Conservation (phyloP, 2,888 invertebrate genomes). For the Lumbricus terrestris region DNA sequence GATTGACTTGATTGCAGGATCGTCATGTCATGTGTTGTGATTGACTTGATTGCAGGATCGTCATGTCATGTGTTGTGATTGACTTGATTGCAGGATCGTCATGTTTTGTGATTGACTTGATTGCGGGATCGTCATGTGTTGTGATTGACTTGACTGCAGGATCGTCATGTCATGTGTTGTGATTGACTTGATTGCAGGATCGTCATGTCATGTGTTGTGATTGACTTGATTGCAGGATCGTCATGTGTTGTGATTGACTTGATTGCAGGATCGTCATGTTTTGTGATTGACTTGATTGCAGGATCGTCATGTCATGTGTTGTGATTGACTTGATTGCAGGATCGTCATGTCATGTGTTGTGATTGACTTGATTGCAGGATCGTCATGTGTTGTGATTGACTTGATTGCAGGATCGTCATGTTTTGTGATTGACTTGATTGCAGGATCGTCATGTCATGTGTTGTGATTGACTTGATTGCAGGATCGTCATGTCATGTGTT, state of each 20-base stretch:
- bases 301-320: constrained; percentile 61
- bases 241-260: constrained; percentile 58
- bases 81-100: constrained; percentile 65
- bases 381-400: not conserved
- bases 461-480: constrained; percentile 64
- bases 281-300: constrained; percentile 66
- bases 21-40: constrained; percentile 59
- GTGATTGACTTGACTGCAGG: too few species aligned
- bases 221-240: constrained; percentile 65
- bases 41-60: constrained; percentile 65
- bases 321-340: constrained; percentile 64
- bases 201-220: constrained; percentile 48
- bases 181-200: constrained; percentile 65
- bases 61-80: constrained; percentile 59
- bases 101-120: constrained; percentile 41
- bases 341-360: constrained; percentile 56
- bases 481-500: constrained; percentile 54
- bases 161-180: constrained; percentile 51
- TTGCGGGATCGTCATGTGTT: constrained; percentile 64
- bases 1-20: constrained; percentile 65
- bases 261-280: constrained; percentile 65
- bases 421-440: too few species aligned
- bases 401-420: constrained; percentile 64
- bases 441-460: too few species aligned
- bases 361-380: too few species aligned